Evolutionary conservation across 2,113 vertebrate species (phyloP).

Genomic region (Apus apus): DNA sequence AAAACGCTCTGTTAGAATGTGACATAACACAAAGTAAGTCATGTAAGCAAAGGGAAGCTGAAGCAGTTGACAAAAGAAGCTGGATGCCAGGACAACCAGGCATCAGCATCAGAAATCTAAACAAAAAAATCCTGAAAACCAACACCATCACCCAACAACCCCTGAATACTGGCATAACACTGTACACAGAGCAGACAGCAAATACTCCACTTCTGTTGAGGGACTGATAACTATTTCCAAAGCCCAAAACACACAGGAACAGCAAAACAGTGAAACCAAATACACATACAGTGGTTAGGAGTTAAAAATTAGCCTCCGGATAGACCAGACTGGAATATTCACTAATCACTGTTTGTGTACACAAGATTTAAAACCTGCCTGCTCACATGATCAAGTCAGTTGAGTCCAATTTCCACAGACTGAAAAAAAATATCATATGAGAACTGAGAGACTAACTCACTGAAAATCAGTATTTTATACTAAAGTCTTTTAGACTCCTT

Average conservation of each 20-base stretch:
- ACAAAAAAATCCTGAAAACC: not conserved
- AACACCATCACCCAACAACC: not conserved
- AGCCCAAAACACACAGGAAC: not conserved
- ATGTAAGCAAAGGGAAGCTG: not conserved
- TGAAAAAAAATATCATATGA: not conserved
- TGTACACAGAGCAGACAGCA: not conserved
- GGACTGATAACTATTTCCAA: not conserved
- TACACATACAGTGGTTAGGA: rapidly evolving
- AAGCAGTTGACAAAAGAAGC: not conserved
- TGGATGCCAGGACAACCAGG: not conserved
- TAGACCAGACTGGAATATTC: not conserved
- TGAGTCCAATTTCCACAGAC: not conserved
- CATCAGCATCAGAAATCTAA: not conserved
- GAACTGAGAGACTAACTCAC: not conserved
- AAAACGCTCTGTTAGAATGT: not conserved
- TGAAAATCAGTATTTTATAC: not conserved
- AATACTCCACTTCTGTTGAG: not conserved
- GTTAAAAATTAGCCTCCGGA: not conserved
- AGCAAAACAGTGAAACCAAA: not conserved
- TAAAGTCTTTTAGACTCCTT: not conserved
- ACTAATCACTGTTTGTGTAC: not conserved
- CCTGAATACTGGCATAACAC: not conserved
- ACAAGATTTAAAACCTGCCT: not conserved
- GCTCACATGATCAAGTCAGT: not conserved
- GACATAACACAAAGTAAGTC: not conserved